A percentile compares a stretch with the other conserved stretches of the same genome.
phyloP scores from a whole-genome alignment of 2,797 vertebrate species.

The Leuciscus waleckii region DNA sequence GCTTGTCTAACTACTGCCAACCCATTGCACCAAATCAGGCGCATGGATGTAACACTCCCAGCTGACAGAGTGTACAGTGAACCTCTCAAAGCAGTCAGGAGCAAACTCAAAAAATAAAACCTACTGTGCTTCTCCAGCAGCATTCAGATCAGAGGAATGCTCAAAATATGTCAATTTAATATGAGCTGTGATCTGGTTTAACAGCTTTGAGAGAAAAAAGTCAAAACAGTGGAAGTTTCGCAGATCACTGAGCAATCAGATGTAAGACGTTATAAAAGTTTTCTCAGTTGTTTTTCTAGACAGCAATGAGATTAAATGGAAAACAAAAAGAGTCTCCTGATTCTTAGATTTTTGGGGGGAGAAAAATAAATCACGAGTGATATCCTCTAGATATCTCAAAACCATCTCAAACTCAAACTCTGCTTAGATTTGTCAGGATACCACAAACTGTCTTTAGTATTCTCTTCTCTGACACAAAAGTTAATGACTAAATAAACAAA shows the following conservation, averaged over 20 bases:
- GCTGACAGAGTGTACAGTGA: constrained; percentile 43
- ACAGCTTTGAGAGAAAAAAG: constrained; percentile 16
- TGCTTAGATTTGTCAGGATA: neutral
- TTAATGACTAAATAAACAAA: neutral
- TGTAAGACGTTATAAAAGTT: neutral
- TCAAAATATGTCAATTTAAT: constrained; percentile 31
- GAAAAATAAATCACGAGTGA: neutral
- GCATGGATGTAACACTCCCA: constrained; percentile 41
- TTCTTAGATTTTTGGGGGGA: neutral
- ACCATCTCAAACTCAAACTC: neutral
- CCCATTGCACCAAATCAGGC: constrained; percentile 46
- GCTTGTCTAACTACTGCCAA: constrained; percentile 43
- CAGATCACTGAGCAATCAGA: neutral
- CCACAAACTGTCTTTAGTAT: neutral
- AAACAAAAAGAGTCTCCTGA: neutral
- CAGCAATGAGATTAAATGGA: neutral
- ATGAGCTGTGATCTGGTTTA: constrained; percentile 35
- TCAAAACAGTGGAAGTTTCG: constrained; percentile 4
- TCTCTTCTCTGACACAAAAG: neutral
- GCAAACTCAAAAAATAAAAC: constrained; percentile 11
- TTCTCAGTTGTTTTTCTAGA: neutral
- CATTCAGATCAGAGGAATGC: constrained; percentile 36
- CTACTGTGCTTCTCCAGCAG: constrained; percentile 19
- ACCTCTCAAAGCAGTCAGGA: constrained; percentile 41
- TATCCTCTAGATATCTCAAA: neutral